phyloP scores from a whole-genome alignment of 2,888 invertebrate genomes.

The Epinotia nisella region DNA sequence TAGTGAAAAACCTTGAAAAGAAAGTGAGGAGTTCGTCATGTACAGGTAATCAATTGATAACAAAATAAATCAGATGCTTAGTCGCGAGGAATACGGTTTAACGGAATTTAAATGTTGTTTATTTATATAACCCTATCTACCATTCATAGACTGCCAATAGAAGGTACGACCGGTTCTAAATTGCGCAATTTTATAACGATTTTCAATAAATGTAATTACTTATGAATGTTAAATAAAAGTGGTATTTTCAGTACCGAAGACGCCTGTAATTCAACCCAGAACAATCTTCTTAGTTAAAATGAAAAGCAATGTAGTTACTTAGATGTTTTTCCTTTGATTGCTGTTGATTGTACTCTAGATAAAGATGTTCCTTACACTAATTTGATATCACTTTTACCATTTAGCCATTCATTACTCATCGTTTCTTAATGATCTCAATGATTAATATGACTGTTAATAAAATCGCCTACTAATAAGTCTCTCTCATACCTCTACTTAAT shows the following conservation, averaged over 20 bases:
- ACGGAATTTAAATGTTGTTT: background rate
- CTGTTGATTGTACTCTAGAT: background rate
- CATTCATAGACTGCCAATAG: background rate
- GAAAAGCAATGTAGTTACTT: background rate
- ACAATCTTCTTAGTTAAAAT: background rate
- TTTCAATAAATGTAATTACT: background rate
- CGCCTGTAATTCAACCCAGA: background rate
- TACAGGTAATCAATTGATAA: conserved; percentile 47
- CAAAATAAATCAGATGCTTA: background rate
- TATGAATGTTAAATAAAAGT: background rate
- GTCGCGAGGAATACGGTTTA: background rate
- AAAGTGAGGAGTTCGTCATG: conserved; percentile 45
- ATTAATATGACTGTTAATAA: conserved; percentile 13
- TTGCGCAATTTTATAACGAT: background rate
- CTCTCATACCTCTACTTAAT: background rate
- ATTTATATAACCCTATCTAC: background rate
- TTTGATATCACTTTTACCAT: conserved; percentile 6
- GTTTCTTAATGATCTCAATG: conserved; percentile 29
- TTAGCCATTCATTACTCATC: conserved; percentile 13
- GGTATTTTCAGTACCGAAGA: background rate
- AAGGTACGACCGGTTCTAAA: background rate
- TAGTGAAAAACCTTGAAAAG: conserved; percentile 41
- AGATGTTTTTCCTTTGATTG: background rate
- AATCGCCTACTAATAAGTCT: conserved; percentile 7
- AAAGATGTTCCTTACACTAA: background rate